phyloP scores from a whole-genome alignment of 2,888 invertebrate genomes.

The Rhorus exstirpatorius region DNA sequence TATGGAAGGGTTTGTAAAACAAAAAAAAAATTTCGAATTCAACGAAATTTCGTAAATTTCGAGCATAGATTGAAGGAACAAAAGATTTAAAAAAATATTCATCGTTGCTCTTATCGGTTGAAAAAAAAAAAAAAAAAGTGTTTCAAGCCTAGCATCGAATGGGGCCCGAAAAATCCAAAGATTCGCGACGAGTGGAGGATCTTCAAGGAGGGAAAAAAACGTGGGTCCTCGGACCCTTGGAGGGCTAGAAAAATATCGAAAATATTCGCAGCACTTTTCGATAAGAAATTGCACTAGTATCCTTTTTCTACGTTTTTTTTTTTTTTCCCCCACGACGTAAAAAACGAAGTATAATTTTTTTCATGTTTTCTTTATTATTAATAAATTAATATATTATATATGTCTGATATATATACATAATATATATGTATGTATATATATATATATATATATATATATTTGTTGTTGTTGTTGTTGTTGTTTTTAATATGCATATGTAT shows the following conservation, averaged over 20 bases:
- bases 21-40: too few species aligned
- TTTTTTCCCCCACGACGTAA: neutral
- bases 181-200: constrained; percentile 88
- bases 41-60: neutral
- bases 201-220: constrained; percentile 87
- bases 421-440: constrained; percentile 69
- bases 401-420: constrained; percentile 77
- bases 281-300: constrained; percentile 15
- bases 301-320: neutral
- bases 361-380: constrained; percentile 84
- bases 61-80: constrained; percentile 13
- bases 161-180: constrained; percentile 89
- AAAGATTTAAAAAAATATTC: neutral
- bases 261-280: constrained; percentile 62
- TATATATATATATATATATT: constrained; percentile 68
- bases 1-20: too few species aligned
- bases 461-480: constrained; percentile 58
- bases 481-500: constrained; percentile 83
- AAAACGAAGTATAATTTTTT: constrained; percentile 60
- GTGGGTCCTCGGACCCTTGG: constrained; percentile 74
- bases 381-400: constrained; percentile 84
- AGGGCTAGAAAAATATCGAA: constrained; percentile 56
- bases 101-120: constrained; percentile 1
- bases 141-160: constrained; percentile 87
- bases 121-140: constrained; percentile 84